phyloP scores from a whole-genome alignment of 2,113 vertebrate genomes.

The Mus spicilegus region DNA sequence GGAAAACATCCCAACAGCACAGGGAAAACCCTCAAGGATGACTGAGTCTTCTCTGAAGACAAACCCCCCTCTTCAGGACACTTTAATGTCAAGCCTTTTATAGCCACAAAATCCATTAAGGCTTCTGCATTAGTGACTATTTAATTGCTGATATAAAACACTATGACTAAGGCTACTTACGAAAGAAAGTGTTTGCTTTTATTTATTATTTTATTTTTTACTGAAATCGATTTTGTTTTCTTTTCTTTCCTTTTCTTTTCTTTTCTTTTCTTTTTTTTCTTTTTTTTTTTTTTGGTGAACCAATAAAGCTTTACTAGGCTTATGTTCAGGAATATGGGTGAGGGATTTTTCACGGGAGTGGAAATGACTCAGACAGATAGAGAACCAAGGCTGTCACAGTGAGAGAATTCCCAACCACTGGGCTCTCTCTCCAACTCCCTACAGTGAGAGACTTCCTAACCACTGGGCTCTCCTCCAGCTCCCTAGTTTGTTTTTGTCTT shows the following conservation, averaged over 20 bases:
- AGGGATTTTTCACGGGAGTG: not conserved
- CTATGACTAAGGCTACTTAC: not conserved
- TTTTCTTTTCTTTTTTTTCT: no score
- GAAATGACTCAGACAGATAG: not conserved
- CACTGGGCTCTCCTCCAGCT: not conserved
- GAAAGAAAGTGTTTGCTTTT: not conserved
- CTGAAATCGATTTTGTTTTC: not conserved
- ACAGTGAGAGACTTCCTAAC: not conserved
- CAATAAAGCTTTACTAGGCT: not conserved
- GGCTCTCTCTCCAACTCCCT: no score
- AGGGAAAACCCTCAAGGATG: conserved; percentile 18
- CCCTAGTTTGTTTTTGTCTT: not conserved
- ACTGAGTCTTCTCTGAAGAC: not conserved
- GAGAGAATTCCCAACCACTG: not conserved
- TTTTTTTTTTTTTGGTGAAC: not conserved
- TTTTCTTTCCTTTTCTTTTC: no score
- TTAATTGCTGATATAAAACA: not conserved
- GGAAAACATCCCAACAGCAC: not conserved
- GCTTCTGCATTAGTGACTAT: not conserved
- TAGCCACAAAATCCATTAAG: not conserved
- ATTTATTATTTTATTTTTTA: not conserved
- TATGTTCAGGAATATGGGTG: not conserved
- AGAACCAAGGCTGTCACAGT: no score
- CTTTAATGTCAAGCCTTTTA: not conserved
- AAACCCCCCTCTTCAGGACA: not conserved